Evolutionary conservation across 2,888 invertebrate genomes (phyloP), one percentile per base, ranked within the genome.

Genomic region (Tenthredo notha): DNA sequence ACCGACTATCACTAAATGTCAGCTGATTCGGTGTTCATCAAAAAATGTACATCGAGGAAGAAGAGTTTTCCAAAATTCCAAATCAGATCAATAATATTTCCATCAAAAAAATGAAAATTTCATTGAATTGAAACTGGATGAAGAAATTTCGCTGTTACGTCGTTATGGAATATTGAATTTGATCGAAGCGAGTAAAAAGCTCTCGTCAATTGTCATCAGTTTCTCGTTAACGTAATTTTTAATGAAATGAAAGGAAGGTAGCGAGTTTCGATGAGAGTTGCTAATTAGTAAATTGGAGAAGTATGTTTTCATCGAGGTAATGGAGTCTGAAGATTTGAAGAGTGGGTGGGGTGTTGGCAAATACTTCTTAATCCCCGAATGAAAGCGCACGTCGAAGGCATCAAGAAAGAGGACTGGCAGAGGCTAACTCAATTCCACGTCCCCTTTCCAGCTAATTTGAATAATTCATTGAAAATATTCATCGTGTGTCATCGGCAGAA

Each of bases 401-500:
- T 86, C 85, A 84, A 86, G 86, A 86, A 86, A 86, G 85, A 86
- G 86, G 85, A 85, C 74, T 85, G 84, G 75, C 87, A 86, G 85
- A 87, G 87, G 87, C 86, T 89, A 89, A 90, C 90, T 90, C 88
- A 90, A 90, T 90, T 88, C 85, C 88, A 85, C 85, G 84, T n/a
- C 65, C 84, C 87, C 87, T 85, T 85, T 87, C 85, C 85, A 84
- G 86, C 86, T 88, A 88, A 90, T 91, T 90, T 90, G 87, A 90
- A 91, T 90, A 91, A 90, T 90, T 90, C 88, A 90, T 89, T 88
- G 88, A 89, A 90, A 88, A 88, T 88, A 90, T 91, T 89, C 90
- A 89, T 89, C 88, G 89, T 88, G 88, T 90, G 90, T 89, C 90
- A 91, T 89, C 87, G 88, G 87, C 90, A 91, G 90, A 89, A 87